These are phyloP conservation scores for Tretioscincus oriximinensis DNA, from an alignment of 2,113 vertebrate species.

Conservation along the genomic window DNA sequence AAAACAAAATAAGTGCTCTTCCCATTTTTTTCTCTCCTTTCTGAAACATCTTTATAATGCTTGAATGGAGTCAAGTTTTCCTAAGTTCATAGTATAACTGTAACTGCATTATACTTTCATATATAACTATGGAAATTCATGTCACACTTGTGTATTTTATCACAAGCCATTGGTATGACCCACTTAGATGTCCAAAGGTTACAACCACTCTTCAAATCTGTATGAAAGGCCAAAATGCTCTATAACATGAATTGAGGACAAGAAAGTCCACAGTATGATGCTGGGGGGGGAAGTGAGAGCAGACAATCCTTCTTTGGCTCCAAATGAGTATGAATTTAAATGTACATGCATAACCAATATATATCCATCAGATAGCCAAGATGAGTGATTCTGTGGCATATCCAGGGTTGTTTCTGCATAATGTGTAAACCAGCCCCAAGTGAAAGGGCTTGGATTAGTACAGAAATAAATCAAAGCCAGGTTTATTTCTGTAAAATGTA, in stretches of 20 bases:
- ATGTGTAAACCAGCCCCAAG: not conserved
- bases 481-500: not conserved
- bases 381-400: no score
- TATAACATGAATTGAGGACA: not conserved
- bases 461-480: not conserved
- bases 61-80: not conserved
- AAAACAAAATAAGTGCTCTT: not conserved
- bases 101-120: not conserved
- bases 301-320: not conserved
- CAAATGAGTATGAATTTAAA: not conserved
- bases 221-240: not conserved
- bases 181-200: no score
- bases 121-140: not conserved
- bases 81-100: not conserved
- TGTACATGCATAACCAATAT: no score
- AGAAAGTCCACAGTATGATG: not conserved
- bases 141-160: no score
- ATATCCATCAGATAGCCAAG: no score
- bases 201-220: no score
- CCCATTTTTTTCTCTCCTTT: not conserved
- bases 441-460: not conserved
- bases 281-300: not conserved
- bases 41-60: not conserved
- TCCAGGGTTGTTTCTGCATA: not conserved
- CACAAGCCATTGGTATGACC: no score